Evolutionary conservation across 2,797 vertebrate genomes (phyloP), one percentile per base, ranked within the genome.

Genomic region (Halcyon badia): DNA sequence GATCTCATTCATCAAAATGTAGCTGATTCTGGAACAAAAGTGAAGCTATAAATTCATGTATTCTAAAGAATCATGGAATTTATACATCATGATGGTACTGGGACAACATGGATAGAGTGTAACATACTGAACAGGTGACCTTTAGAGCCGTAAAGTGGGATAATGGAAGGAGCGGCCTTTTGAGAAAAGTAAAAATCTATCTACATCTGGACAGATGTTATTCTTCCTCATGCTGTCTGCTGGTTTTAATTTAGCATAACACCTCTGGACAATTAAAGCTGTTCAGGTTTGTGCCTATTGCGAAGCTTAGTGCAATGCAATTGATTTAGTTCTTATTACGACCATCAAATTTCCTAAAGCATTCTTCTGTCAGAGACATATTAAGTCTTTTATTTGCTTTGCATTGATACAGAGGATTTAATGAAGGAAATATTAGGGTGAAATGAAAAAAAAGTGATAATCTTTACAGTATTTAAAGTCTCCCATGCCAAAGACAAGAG

Each of bases 1-100:
- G 82, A 97, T 97, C 96, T 96, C 96, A 95, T 95, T 96, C 83
- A 94, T 97, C 97, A 96, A 85, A 62, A 31, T 46, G 90, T 51
- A 83, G 72, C 69, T 87, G 57, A 81, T 77, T 78, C 10, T 76
- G 78, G 65, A 31, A 89, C 78, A 78, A 86, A 90, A 81, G 33
- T 7, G 57, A 87, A 58, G 65, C 86, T 87, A 89, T 92, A 93
- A 95, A 97, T 90, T 92, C 56, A 42, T 75, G 66, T 90, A 68
- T 86, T 80, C 83, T 60, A 68, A 95, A 91, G 92, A 96, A 89
- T 76, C 68, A 78, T 89, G 37, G 91, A 69, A 86, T 95, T 71
- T 49, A 69, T 92, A 78, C 41, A 54, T 19, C 4, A 11, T 44
- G 21, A 58, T 86, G 61, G 51, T 64, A 31, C 48, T 68, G 41